Evolutionary conservation across 2,888 invertebrate species (phyloP), one percentile per base, ranked within the genome.

Genomic region (Aethes cnicana): DNA sequence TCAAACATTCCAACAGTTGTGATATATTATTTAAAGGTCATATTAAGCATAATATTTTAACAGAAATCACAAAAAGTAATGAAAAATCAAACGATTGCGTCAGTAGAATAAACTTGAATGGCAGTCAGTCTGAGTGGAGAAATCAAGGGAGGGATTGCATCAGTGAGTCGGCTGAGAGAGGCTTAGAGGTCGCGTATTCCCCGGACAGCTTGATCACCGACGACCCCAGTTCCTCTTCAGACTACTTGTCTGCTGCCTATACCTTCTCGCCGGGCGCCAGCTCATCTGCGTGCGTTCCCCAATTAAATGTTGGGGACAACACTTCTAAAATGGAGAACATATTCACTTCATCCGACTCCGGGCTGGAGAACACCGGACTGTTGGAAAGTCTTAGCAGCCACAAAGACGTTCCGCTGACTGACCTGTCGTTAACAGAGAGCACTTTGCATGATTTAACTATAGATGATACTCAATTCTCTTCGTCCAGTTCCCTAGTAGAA

Each of bases 311-410:
- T 68, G 71, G 67, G 55, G 76, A 76, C 54, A 66, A 61, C 57
- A 64, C 56, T 18, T 68, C 73, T 16, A 85, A 77, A 68, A 88
- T 88, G 83, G 88, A 89, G 55, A 81, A 83, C 39, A 72, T 72
- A 52, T 74, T 80, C 56, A 82, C 79, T 21, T 76, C 84, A 53
- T 85, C 84, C 21, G 90, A 90, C 73, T 90, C 90, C 6, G 90
- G 87, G 7, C 63, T 89, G 56, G 90, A 90, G 58, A 87, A 82
- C 49, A 84, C 86, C 39, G 84, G 81, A 25, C 64, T 81, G 64
- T 64, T 79, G 52, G 84, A 84, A 59, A 84, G 81, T 55, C 64
- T 79, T 12, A 81, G 69, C 53, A 83, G 81, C 56, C 78, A 81
- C 53, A 82, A 76, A 70, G 84, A 84, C 61, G 70, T 82, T 21